Evolutionary conservation across 2,113 vertebrate species (phyloP).

Genomic region (Bettongia penicillata): DNA sequence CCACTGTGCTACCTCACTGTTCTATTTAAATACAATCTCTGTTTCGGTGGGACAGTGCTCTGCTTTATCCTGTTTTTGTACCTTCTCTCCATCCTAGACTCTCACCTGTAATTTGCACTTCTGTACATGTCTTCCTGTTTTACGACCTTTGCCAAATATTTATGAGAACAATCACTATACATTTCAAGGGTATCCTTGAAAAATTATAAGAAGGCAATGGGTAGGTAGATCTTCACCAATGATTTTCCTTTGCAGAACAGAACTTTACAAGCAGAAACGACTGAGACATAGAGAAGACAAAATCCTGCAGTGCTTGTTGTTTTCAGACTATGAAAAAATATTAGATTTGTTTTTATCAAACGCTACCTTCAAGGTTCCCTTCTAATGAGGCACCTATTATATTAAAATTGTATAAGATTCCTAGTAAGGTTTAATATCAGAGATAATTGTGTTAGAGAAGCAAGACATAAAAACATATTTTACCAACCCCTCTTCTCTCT

Average conservation of each 20-base stretch:
- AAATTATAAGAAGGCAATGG: background rate
- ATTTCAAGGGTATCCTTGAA: background rate
- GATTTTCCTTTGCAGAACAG: background rate
- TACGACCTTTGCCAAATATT: background rate
- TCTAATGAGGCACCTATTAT: background rate
- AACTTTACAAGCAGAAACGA: background rate
- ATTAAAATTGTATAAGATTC: background rate
- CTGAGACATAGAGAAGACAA: background rate
- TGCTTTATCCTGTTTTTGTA: background rate
- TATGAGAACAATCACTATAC: background rate
- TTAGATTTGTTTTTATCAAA: background rate
- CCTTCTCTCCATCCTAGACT: background rate
- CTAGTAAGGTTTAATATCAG: background rate
- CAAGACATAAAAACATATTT: background rate
- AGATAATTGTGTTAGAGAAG: background rate
- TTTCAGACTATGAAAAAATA: background rate
- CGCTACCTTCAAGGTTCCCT: background rate
- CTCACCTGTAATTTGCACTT: background rate
- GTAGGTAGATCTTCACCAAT: background rate
- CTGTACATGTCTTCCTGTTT: background rate
- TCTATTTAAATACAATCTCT: background rate
- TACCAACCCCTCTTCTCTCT: background rate
- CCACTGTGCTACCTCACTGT: background rate
- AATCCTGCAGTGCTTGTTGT: background rate
- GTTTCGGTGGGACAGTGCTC: background rate